Percentiles rank a stretch among this genome's conserved stretches.
phyloP scores from a whole-genome alignment of 2,888 invertebrate species.

The Scrobipalpa atriplicella region DNA sequence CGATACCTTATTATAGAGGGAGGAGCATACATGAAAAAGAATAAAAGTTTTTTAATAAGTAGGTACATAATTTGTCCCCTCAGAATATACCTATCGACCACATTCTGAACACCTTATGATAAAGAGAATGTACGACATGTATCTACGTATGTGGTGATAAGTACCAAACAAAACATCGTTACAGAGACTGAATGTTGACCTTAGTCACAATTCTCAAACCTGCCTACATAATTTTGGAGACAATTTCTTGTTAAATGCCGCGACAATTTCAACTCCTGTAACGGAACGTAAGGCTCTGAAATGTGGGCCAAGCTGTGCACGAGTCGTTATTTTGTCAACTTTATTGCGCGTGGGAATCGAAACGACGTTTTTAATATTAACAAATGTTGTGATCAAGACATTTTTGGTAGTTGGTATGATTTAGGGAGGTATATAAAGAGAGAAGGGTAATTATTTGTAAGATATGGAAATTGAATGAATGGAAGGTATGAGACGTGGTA shows the following conservation, averaged over 20 bases:
- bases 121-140: too few species aligned
- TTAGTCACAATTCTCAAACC: not conserved
- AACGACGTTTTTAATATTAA: constrained; percentile 35
- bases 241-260: not conserved
- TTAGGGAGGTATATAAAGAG: not conserved
- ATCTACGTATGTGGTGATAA: too few species aligned
- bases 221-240: not conserved
- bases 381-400: constrained; percentile 33
- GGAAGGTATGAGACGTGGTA: not conserved
- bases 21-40: too few species aligned
- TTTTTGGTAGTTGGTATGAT: constrained; percentile 10
- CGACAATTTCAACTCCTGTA: constrained; percentile 38
- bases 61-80: too few species aligned
- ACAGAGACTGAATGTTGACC: not conserved
- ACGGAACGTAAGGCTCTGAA: constrained; percentile 49
- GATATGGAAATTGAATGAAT: not conserved
- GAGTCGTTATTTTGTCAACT: constrained; percentile 51
- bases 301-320: constrained; percentile 51
- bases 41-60: too few species aligned
- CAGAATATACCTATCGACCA: too few species aligned
- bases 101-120: too few species aligned
- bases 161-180: not conserved
- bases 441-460: not conserved
- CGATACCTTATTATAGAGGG: too few species aligned
- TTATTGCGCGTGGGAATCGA: constrained; percentile 37